Percentiles rank a stretch among this genome's conserved stretches.
phyloP scores from a whole-genome alignment of 2,888 invertebrate species.

The Rhodophaea formosa region DNA sequence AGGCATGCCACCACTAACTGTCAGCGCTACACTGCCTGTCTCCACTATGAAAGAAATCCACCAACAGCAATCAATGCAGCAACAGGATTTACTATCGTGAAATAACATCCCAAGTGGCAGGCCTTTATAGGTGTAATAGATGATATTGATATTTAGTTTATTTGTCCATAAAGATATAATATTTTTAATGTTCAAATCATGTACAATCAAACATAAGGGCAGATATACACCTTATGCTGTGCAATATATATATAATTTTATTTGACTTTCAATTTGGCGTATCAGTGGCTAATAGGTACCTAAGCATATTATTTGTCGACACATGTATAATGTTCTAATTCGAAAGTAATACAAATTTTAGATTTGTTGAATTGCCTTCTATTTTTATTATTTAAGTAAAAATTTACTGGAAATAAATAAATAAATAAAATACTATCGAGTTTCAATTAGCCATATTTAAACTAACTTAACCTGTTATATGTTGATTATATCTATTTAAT shows the following conservation, averaged over 20 bases:
- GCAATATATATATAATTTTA: conserved; percentile 32
- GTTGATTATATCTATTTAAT: no score
- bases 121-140: conserved; percentile 39
- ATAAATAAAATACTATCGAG: conserved; percentile 1
- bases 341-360: conserved; percentile 18
- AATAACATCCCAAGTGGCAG: conserved; percentile 38
- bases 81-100: conserved; percentile 71
- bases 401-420: conserved; percentile 44
- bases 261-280: conserved; percentile 15
- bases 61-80: conserved; percentile 67
- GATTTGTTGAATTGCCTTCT: conserved; percentile 40
- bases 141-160: conserved; percentile 39
- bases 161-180: conserved; percentile 38
- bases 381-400: conserved; percentile 49
- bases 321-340: background rate
- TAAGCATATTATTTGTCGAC: conserved; percentile 15
- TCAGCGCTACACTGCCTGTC: conserved; percentile 86
- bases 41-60: conserved; percentile 80
- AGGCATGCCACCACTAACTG: conserved; percentile 90
- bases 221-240: conserved; percentile 27
- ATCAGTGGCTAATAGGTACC: background rate
- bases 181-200: conserved; percentile 46
- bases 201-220: conserved; percentile 35
- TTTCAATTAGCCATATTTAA: background rate
- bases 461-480: no score